Conservation (phyloP, 2,797 vertebrate species). For the Anguilla marmorata region DNA sequence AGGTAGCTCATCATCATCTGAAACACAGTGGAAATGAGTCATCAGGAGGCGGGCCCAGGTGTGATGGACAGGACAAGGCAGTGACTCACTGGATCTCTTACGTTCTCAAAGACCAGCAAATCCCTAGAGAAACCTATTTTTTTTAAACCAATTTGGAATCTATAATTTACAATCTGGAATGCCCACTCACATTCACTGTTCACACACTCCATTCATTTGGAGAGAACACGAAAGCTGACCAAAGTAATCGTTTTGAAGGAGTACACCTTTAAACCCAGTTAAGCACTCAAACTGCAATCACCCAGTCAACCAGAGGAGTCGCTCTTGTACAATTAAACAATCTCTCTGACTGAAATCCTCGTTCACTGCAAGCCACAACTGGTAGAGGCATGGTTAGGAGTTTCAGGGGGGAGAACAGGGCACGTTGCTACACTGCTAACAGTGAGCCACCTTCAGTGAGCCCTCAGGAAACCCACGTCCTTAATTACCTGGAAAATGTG, state of each 20-base stretch:
- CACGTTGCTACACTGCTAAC: neutral
- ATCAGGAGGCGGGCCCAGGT: neutral
- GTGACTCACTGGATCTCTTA: neutral
- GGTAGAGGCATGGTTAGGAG: neutral
- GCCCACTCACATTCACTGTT: neutral
- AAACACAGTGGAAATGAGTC: neutral
- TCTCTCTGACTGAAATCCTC: neutral
- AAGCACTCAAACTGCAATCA: neutral
- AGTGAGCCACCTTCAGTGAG: neutral
- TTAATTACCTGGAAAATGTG: constrained; percentile 85
- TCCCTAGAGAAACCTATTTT: neutral
- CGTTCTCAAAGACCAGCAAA: neutral
- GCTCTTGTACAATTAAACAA: neutral
- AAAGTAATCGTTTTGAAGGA: neutral
- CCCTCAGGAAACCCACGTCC: neutral
- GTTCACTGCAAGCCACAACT: neutral
- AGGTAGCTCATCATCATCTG: constrained; percentile 98
- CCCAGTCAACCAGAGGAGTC: neutral
- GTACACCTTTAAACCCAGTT: neutral
- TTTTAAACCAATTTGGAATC: neutral
- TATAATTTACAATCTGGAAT: neutral
- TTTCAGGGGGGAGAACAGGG: neutral
- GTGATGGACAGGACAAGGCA: neutral
- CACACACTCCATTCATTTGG: neutral
- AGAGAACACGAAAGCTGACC: neutral